These are phyloP conservation scores for Pantherophis vulpinus DNA, from an alignment of 2,797 vertebrate species.

Conservation along the genomic window DNA sequence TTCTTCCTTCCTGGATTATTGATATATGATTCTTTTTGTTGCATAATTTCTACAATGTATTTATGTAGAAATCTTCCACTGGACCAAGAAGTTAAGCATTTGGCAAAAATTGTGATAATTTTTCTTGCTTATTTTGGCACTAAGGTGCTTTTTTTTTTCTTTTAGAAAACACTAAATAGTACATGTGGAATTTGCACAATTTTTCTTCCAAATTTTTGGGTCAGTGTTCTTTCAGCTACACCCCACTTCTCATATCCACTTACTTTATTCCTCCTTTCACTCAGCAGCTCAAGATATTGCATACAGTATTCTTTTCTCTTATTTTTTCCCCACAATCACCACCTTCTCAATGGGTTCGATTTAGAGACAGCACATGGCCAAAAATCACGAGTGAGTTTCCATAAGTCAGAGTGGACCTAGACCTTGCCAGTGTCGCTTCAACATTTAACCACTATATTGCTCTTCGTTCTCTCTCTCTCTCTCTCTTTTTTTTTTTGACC, in stretches of 20 bases:
- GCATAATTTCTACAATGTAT: background rate
- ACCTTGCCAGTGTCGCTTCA: background rate
- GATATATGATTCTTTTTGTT: background rate
- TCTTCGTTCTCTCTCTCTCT: background rate
- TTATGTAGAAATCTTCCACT: background rate
- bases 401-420: background rate
- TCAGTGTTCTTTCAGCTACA: background rate
- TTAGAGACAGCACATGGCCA: background rate
- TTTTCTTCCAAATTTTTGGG: background rate
- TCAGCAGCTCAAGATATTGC: background rate
- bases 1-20: background rate
- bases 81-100: background rate
- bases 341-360: background rate
- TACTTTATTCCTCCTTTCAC: background rate
- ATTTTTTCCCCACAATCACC: background rate
- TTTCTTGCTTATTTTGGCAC: background rate
- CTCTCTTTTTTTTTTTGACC: background rate
- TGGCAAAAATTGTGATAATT: background rate
- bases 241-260: background rate
- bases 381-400: background rate
- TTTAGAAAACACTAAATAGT: background rate
- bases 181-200: background rate
- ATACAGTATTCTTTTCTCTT: background rate
- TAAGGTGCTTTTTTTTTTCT: background rate
- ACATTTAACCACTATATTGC: background rate